phyloP scores from a whole-genome alignment of 2,113 vertebrate species.

The Misgurnus mizolepis region DNA sequence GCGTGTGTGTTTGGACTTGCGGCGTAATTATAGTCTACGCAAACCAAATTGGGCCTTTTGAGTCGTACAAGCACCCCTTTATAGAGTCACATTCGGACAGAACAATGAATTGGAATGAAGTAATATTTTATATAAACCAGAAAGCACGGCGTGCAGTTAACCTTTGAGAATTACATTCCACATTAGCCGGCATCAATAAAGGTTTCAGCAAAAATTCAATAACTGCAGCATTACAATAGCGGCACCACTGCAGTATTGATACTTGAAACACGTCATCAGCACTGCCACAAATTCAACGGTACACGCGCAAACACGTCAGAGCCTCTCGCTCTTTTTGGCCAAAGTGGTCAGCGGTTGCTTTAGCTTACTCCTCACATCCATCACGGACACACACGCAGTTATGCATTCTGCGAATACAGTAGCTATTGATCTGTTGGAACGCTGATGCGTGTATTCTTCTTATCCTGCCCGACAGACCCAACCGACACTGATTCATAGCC shows the following conservation, averaged over 20 bases:
- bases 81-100: too few species aligned
- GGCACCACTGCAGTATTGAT: background rate
- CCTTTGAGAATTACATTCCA: background rate
- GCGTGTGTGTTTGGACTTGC: background rate
- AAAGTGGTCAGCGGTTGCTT: background rate
- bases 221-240: background rate
- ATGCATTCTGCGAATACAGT: conserved; percentile 6
- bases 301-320: background rate
- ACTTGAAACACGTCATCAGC: background rate
- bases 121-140: too few species aligned
- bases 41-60: conserved; percentile 5
- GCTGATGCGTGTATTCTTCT: background rate
- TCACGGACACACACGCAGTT: background rate
- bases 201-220: background rate
- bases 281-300: background rate
- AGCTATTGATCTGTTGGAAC: conserved; percentile 11
- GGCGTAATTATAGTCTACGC: conserved; percentile 26
- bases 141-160: too few species aligned
- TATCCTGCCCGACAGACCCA: background rate
- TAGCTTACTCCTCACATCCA: background rate
- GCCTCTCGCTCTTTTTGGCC: background rate
- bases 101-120: too few species aligned
- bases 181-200: conserved; percentile 6
- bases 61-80: background rate
- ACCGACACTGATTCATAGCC: conserved; percentile 5